Base-by-base conservation (phyloP, 2,797 vertebrate genomes). In the Synaphobranchus kaupii region DNA sequence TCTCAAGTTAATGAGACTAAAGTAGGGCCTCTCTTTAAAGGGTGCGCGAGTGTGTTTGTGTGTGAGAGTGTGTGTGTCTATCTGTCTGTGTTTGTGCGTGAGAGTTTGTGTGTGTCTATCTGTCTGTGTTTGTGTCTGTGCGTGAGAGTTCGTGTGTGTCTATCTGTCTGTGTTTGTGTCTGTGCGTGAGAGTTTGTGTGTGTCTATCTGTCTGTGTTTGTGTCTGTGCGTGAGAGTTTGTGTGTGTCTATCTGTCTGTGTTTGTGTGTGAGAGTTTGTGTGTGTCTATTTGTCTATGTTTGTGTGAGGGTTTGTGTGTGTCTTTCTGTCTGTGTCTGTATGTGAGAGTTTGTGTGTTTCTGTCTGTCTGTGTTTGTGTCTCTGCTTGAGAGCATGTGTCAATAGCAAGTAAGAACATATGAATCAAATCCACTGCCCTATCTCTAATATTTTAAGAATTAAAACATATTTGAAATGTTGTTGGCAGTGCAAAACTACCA, bases 1-100 rank as follows among this genome's bases (percentile, higher is more conserved):
- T 96, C 94, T 96, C 88, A 96, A 94, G 94, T 95, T 95, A 91
- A 96, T 96, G 95, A 96, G 95, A 94, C 92, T 94, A 92, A 94
- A 95, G 94, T 93, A 93, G 94, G 95, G 95, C 94, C 94, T 91
- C 94, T 93, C 92, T 94, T 93, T 89, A 90, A 88, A 7, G 5
- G 52, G 68, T 83, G 50, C 71, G 31, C 52, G 47, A 68, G 76
- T 88, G 85, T 86, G 60, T 84, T 10, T 60, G 78, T 48, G 85
- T 22, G 68, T 68, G 50, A 15, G 82, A 9, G 83, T 84, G 39
- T 39, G 39, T 39, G 39, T 39, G 1, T 39, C 1, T 39, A 1
- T 39, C 1, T 39, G 39, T 39, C 3, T 39, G 39, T 60, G 83
- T 84, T 34, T 84, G 52, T 84, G 78, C n/a, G 82, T 56, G 25